Conservation (phyloP, 2,113 vertebrate species). For the Motacilla tschutschensis region DNA sequence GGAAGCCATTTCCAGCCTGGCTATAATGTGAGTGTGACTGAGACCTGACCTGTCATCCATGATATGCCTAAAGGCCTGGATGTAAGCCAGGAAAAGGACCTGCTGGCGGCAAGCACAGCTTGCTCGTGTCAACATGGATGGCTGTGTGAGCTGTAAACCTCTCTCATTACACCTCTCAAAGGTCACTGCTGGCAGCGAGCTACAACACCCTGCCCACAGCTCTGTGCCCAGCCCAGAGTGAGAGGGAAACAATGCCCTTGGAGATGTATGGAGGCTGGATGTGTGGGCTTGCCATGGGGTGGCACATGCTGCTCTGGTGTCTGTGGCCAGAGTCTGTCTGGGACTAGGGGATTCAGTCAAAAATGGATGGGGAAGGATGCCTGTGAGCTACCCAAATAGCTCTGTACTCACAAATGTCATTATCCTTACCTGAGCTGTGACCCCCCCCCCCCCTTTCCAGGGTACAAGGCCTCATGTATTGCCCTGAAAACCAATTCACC, state of each 20-base stretch:
- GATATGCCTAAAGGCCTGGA: not conserved
- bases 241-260: not conserved
- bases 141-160: not conserved
- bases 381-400: not conserved
- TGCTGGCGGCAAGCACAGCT: not conserved
- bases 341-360: not conserved
- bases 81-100: not conserved
- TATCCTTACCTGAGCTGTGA: not conserved
- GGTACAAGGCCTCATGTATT: not conserved
- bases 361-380: not conserved
- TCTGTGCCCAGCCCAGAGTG: rapidly evolving
- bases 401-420: not conserved
- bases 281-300: not conserved
- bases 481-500: not conserved
- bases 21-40: not conserved
- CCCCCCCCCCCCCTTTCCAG: not conserved
- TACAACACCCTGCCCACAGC: not conserved
- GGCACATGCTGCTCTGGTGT: not conserved
- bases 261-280: not conserved
- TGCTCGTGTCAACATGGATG: not conserved
- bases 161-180: constrained; percentile 4
- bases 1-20: not conserved
- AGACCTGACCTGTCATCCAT: not conserved
- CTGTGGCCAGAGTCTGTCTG: not conserved
- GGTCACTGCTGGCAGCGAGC: not conserved